These are phyloP conservation scores for Drepana arcuata DNA, from an alignment of 1,140 invertebrate species.

Conservation along the genomic window DNA sequence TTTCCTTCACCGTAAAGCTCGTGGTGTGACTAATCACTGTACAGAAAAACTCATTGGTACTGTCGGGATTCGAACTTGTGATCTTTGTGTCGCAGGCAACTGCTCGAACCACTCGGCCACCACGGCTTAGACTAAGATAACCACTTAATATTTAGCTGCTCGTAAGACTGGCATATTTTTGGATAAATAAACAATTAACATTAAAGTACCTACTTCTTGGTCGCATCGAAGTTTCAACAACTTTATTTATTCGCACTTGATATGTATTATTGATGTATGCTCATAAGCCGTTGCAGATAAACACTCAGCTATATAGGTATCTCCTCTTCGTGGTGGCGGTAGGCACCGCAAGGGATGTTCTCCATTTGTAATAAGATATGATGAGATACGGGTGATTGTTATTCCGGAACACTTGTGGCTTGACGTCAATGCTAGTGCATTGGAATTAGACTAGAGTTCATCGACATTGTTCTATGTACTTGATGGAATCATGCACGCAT, in stretches of 20 bases:
- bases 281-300: background rate
- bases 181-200: too few relatives aligned
- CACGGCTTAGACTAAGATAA: too few relatives aligned
- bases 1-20: too few relatives aligned
- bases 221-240: background rate
- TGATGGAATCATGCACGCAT: background rate
- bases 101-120: too few relatives aligned
- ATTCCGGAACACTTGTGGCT: constrained; percentile 13
- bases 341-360: constrained; percentile 12
- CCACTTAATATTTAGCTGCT: too few relatives aligned
- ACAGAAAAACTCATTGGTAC: too few relatives aligned
- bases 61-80: too few relatives aligned
- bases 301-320: background rate
- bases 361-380: constrained; percentile 5
- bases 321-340: constrained; percentile 1
- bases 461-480: constrained; percentile 6
- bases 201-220: background rate
- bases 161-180: too few relatives aligned
- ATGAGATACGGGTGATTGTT: constrained; percentile 17
- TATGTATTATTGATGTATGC: background rate
- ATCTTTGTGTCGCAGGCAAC: too few relatives aligned
- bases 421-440: constrained; percentile 19
- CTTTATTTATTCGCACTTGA: background rate
- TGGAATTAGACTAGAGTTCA: constrained; percentile 18
- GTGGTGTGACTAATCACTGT: too few relatives aligned